These are phyloP conservation scores for Phainopepla nitens DNA, from an alignment of 2,113 vertebrate species.

Conservation along the genomic window DNA sequence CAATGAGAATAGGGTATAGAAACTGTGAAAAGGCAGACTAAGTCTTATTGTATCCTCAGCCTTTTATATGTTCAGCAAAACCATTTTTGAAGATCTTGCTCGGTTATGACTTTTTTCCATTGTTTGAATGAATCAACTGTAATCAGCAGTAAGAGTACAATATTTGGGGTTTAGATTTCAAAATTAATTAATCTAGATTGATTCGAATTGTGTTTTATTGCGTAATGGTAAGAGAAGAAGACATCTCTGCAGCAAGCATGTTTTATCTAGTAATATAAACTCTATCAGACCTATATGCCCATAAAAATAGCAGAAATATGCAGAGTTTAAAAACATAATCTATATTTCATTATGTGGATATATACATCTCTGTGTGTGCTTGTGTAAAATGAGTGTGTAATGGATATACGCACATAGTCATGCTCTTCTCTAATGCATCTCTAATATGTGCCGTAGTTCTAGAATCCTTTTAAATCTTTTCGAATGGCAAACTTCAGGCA, in stretches of 20 bases:
- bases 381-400: background rate
- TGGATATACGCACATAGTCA: background rate
- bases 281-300: background rate
- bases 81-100: background rate
- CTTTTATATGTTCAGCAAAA: background rate
- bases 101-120: background rate
- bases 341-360: background rate
- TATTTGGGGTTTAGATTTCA: background rate
- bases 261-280: background rate
- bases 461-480: background rate
- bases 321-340: background rate
- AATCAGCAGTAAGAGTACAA: background rate
- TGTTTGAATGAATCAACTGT: background rate
- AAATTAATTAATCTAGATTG: background rate
- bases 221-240: background rate
- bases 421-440: background rate
- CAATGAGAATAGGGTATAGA: background rate
- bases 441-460: background rate
- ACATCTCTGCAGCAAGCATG: background rate
- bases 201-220: background rate
- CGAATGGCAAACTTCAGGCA: conserved; percentile 50
- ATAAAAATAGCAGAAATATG: background rate
- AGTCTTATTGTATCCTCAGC: background rate
- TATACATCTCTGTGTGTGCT: background rate
- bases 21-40: background rate